These are phyloP conservation scores for Plecotus auritus DNA, from an alignment of 2,113 vertebrate species.

Conservation along the genomic window DNA sequence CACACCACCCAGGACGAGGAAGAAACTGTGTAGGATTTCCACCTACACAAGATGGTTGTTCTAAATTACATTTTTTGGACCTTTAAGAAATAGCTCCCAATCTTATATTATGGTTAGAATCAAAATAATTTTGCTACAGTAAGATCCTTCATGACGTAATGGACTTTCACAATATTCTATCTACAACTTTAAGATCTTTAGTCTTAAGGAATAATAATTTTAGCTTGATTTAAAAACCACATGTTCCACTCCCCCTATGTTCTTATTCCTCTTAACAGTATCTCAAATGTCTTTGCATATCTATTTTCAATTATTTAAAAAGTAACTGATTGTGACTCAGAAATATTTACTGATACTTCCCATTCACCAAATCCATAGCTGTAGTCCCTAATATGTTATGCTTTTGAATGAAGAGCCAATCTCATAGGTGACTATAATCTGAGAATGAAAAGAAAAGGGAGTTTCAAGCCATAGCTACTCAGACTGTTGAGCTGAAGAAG, in stretches of 20 bases:
- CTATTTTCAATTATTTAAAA: not conserved
- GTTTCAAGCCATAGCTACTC: not conserved
- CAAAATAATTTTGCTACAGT: not conserved
- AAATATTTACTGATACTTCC: not conserved
- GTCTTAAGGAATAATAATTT: not conserved
- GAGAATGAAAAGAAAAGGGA: not conserved
- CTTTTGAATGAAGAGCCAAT: not conserved
- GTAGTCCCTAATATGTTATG: not conserved
- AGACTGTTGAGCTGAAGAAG: not conserved
- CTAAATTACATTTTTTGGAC: not conserved
- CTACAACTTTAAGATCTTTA: not conserved
- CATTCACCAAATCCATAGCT: not conserved
- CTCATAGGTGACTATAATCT: not conserved
- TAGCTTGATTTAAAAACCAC: not conserved
- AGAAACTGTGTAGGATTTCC: not conserved
- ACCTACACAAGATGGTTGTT: not conserved
- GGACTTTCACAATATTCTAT: not conserved
- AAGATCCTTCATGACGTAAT: not conserved
- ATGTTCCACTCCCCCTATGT: not conserved
- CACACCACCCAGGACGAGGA: not conserved
- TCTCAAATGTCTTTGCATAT: not conserved
- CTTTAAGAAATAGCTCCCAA: not conserved
- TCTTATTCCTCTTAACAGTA: not conserved
- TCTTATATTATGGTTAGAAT: not conserved
- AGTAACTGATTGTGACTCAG: not conserved